These are phyloP conservation scores for Forbesichthys papilliferus DNA, from an alignment of 2,113 vertebrate species.

Conservation along the genomic window DNA sequence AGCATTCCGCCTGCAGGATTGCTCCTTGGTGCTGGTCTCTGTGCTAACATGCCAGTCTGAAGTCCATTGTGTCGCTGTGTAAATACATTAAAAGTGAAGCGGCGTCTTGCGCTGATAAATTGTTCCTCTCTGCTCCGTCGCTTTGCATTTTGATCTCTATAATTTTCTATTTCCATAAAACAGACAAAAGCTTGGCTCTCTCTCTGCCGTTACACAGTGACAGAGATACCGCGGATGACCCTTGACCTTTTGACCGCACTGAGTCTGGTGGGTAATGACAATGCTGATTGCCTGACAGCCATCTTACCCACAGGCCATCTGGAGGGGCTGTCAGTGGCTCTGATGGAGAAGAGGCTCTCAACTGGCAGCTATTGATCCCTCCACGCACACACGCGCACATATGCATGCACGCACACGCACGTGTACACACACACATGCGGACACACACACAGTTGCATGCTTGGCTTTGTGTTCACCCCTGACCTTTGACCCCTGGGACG, in stretches of 20 bases:
- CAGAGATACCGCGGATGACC: conserved; percentile 60
- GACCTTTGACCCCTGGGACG: conserved; percentile 64
- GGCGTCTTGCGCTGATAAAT: conserved; percentile 44
- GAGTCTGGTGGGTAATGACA: conserved; percentile 75
- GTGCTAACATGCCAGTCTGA: too few species aligned
- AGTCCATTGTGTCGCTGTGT: conserved; percentile 1
- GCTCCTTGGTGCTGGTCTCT: too few species aligned
- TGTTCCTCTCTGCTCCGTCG: conserved; percentile 24
- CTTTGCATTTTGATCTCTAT: conserved; percentile 24
- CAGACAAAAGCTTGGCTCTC: conserved; percentile 52
- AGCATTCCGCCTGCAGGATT: too few species aligned
- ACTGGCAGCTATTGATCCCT: conserved; percentile 64
- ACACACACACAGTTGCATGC: not conserved
- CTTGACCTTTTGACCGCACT: conserved; percentile 67
- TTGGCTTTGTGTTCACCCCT: conserved; percentile 38
- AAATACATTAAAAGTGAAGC: conserved; percentile 33
- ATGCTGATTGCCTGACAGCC: conserved; percentile 74
- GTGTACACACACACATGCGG: not conserved
- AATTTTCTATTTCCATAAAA: conserved; percentile 13
- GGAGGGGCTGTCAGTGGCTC: conserved; percentile 71
- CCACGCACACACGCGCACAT: not conserved
- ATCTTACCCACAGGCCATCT: conserved; percentile 75
- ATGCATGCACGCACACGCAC: too few species aligned
- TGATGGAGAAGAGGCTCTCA: conserved; percentile 77
- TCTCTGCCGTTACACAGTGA: conserved; percentile 55